phyloP scores from a whole-genome alignment of 37 sponge, comb jelly and placozoan genomes.

The Theonella swinhoei region DNA sequence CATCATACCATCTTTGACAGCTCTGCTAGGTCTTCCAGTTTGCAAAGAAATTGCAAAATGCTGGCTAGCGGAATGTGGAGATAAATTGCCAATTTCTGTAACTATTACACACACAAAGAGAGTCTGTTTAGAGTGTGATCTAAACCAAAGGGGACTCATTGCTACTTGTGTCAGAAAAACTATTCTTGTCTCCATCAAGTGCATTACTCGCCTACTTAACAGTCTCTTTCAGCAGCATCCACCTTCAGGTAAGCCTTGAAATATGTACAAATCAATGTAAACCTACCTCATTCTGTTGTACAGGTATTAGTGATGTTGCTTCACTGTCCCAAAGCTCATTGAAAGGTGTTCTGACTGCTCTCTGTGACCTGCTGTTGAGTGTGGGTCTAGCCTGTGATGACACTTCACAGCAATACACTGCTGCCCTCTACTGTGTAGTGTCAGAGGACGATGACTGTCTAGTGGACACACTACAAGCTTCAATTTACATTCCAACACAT shows the following conservation, averaged over 20 bases:
- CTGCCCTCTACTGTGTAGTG: constrained; percentile 28
- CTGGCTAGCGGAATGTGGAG: no score
- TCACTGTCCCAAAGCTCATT: no score
- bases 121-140: no score
- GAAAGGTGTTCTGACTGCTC: not conserved
- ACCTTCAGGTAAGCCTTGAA: not conserved
- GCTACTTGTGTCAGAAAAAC: not conserved
- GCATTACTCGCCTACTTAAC: not conserved
- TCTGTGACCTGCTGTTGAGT: constrained; percentile 1
- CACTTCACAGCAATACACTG: no score
- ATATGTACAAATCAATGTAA: not conserved
- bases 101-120: no score
- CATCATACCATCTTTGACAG: no score
- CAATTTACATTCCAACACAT: not conserved
- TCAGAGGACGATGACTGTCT: constrained; percentile 50
- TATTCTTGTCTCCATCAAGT: not conserved
- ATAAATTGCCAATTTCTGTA: no score
- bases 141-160: not conserved
- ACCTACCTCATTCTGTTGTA: not conserved
- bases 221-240: not conserved
- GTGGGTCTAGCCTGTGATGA: not conserved
- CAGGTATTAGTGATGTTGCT: not conserved
- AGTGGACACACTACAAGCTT: constrained; percentile 32
- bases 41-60: no score
- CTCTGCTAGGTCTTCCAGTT: no score